Evolutionary conservation across 2,888 invertebrate species (phyloP), one percentile per base, ranked within the genome.

Genomic region (Eupithecia dodoneata): DNA sequence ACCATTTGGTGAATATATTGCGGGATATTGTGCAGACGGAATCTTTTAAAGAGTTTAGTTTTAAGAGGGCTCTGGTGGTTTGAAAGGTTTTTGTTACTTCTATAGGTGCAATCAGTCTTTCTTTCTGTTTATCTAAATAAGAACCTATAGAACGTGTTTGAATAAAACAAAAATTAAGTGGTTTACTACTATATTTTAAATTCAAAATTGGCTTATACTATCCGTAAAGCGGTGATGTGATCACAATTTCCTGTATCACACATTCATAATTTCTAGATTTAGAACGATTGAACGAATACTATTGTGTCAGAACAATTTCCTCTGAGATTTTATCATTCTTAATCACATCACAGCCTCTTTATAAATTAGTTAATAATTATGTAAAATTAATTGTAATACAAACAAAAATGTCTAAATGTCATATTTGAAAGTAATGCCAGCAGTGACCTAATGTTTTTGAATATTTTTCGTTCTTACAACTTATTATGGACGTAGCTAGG

Each of bases 191-290:
- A 89, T 91, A 91, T 93, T 93, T 93, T 92, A 90, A 91, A 88
- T 91, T 90, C 90, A 94, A 94, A 94, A 94, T 94, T 92, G 93
- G 90, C 94, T 94, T 94, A 94, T 76, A 91, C 93, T 94, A 94
- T 93, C 87, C 85, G 86, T 88, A 81, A 81, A 89, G 90, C 87
- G 91, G 91, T 87, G 90, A 91, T 91, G 92, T 92, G 94, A 93
- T 91, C 88, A 90, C 85, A 88, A 78, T 81, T 83, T 80, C 74
- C 75, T 73, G 72, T 79, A 81, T 79, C 82, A 82, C 82, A 82
- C 80, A 73, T 76, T 84, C 83, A 84, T 81, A 85, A 85, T 81
- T 82, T 73, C 74, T 79, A 75, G 63, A 63, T 63, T 63, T 63
- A 63, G 63, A 63, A 63, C 30, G 63, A 63, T 63, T 63, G 30